These are phyloP conservation scores for Zaprionus vittiger DNA, from an alignment of 1,140 invertebrate species.

Conservation along the genomic window DNA sequence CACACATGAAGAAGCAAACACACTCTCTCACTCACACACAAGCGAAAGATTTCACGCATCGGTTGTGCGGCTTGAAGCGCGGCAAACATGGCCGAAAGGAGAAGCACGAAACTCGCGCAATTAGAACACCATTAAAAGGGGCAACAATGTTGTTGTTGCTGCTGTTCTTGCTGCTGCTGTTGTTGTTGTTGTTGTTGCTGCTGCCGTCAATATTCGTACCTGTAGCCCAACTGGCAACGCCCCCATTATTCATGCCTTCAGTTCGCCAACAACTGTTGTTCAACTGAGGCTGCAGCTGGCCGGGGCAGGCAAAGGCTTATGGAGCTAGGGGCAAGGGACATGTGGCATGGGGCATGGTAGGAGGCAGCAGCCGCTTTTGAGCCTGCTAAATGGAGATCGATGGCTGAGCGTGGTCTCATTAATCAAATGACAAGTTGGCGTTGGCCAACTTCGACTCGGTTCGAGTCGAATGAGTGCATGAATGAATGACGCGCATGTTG, in stretches of 20 bases:
- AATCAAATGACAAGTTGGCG: slow-evolving; percentile 83
- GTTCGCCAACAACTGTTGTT: slow-evolving; percentile 35
- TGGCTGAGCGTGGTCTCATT: slow-evolving; percentile 83
- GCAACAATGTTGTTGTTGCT: slow-evolving; percentile 41
- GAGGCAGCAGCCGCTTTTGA: slow-evolving; percentile 12
- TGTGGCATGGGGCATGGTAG: not conserved
- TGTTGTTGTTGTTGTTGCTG: slow-evolving; percentile 18
- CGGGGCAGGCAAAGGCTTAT: not conserved
- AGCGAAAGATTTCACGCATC: slow-evolving; percentile 48
- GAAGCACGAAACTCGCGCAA: slow-evolving; percentile 51
- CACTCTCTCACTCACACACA: slow-evolving; percentile 5
- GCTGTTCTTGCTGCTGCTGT: slow-evolving; percentile 10
- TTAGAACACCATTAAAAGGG: slow-evolving; percentile 59
- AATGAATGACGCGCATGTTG: slow-evolving; percentile 41
- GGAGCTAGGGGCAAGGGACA: not conserved
- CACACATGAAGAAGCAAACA: not conserved
- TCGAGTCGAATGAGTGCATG: slow-evolving; percentile 29
- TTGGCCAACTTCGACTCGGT: slow-evolving; percentile 38
- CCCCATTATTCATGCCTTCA: slow-evolving; percentile 69
- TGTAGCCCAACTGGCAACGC: slow-evolving; percentile 57
- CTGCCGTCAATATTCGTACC: slow-evolving; percentile 45
- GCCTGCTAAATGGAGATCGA: slow-evolving; percentile 83
- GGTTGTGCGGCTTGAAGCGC: slow-evolving; percentile 22
- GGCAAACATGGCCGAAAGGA: slow-evolving; percentile 41
- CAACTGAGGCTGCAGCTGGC: slow-evolving; percentile 31